Conservation (phyloP, 2,797 vertebrate species). For the Manis pentadactyla region DNA sequence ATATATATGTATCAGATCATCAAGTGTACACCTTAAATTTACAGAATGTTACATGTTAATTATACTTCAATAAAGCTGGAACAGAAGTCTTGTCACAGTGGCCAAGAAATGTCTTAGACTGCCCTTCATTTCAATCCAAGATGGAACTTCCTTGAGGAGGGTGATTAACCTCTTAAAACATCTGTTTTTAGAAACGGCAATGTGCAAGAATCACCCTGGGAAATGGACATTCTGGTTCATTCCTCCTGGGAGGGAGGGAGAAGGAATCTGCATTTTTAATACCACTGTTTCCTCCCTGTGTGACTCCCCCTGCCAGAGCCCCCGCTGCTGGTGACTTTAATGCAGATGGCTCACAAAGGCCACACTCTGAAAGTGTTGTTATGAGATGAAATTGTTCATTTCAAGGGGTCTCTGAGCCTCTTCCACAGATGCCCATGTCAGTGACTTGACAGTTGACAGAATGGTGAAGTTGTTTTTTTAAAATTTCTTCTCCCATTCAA, state of each 20-base stretch:
- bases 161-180: neutral
- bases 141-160: neutral
- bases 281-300: neutral
- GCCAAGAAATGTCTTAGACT: neutral
- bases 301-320: neutral
- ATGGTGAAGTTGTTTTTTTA: neutral
- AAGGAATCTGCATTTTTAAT: neutral
- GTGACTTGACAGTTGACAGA: neutral
- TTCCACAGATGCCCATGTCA: neutral
- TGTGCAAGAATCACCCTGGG: neutral
- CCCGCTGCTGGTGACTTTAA: neutral
- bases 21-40: neutral
- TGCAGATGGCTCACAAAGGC: neutral
- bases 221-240: neutral
- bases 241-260: neutral
- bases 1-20: neutral
- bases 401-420: neutral
- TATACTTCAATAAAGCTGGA: neutral
- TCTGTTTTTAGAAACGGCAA: neutral
- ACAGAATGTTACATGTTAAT: neutral
- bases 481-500: slow-evolving; percentile 23
- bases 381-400: neutral
- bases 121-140: neutral
- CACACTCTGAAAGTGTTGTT: neutral
- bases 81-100: neutral